Base-by-base conservation (phyloP, 2,113 vertebrate species). In the Argyrosomus japonicus region DNA sequence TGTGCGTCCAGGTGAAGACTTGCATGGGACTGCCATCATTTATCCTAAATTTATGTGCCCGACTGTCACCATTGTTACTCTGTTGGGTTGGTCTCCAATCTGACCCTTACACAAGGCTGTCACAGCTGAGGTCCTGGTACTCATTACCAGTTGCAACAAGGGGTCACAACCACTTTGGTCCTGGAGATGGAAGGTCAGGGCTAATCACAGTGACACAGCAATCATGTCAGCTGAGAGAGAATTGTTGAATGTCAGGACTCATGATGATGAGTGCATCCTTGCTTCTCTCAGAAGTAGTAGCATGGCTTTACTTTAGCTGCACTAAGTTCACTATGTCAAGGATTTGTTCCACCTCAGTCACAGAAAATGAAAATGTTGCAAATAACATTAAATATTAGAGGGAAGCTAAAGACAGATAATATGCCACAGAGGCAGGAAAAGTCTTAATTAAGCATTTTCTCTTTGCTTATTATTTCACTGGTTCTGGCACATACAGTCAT, bases 61-160 rank as follows among this genome's bases (percentile, higher is more conserved):
- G 29, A 47, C 48, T 63, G 62, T 48, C 74, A 76, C 63, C 58
- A 50, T 72, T 69, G 74, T 79, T 64, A 81, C 60, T 43, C 84
- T 67, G 63, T 51, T 71, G 78, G 75, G 64, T 48, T 70, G 80
- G 56, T 62, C 72, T 72, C 23, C 68, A 58, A 15, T 53, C 36
- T 87, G 83, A 89, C 88, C 83, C 72, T 54, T 25, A 71, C 40
- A 75, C 51, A 32, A 21, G 45, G 29, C 77, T 67, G 70, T 75
- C 83, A 75, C 84, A 62, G 87, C 29, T 40, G 25, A 88, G 74
- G 78, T 86, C 79, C 70, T 83, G 48, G 19, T 89, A 60, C 84
- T 92, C 88, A 92, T 91, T 90, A 93, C 81, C 74, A 84, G 84
- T 68, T 83, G 83, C 77, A 82, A 86, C 86, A 87, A 64, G 74